Evolutionary conservation across 2,113 vertebrate genomes (phyloP), one percentile per base, ranked within the genome.

Genomic region (Peucedramus taeniatus): DNA sequence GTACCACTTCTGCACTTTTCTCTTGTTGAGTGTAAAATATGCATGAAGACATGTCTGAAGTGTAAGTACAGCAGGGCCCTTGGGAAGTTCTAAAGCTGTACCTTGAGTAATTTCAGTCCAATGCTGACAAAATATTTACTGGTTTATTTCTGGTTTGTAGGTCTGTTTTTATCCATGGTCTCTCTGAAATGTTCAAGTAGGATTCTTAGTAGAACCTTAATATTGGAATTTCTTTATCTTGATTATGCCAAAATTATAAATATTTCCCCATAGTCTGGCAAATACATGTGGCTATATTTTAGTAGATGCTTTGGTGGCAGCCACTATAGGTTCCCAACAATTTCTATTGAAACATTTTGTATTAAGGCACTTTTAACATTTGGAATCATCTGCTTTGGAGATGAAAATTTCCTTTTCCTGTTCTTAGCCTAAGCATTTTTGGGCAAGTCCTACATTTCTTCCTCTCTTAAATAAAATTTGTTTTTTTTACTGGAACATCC

Each of bases 1-100:
- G 40, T 85, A 75, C 56, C 68, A 28, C 57, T 84, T 93, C 76
- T 63, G 35, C 0, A 0, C 71, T 90, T 88, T 79, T 72, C 79
- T 94, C 27, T 85, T 82, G 79, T 87, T 91, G 59, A n/a, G 33
- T 83, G 47, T 96, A 95, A 97, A 96, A 96, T 96, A 94, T 93
- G 78, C 30, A 87, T 93, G 82, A 96, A 69, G 66, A 80, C 39
- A 56, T 82, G 53, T 88, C 85, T 96, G 90, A 96, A 93, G 51
- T 83, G 39, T 83, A 94, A 88, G 78, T 74, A 90, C 79, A 77
- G 79, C 0, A 0, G 21, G 37, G 26, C 90, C 71, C 71, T 90
- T 65, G 90, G 82, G 79, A 90, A 72, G 35, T 63, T 93, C 63
- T 88, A 50, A 60, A 91, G 71, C 33, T 74, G 24, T 86, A 83